Evolutionary conservation across 1,140 invertebrate species (phyloP).

Genomic region (Orius insidiosus): DNA sequence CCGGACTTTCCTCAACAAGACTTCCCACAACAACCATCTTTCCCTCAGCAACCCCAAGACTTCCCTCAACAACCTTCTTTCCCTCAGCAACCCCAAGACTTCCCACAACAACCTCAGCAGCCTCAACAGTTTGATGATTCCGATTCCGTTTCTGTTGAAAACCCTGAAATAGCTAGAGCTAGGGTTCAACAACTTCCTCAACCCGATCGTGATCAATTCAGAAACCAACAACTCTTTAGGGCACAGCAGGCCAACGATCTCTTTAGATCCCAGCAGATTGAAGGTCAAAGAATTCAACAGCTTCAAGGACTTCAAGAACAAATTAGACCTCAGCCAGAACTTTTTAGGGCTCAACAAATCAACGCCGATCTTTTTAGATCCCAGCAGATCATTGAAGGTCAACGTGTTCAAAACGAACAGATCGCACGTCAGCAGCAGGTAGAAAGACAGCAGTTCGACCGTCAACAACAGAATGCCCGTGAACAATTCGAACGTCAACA

Average conservation of each 20-base stretch:
- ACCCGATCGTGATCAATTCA: not conserved
- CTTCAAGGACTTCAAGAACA: not conserved
- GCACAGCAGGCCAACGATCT: too few relatives aligned
- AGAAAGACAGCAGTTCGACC: not conserved
- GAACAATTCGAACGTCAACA: too few relatives aligned
- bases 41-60: conserved; percentile 7
- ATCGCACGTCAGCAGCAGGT: not conserved
- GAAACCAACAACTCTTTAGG: too few relatives aligned
- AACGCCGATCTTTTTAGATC: too few relatives aligned
- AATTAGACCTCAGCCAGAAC: too few relatives aligned
- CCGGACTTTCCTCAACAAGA: conserved; percentile 10
- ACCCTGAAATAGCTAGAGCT: conserved; percentile 14
- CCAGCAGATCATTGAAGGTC: not conserved
- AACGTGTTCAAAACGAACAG: not conserved
- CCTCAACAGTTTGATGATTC: conserved; percentile 18
- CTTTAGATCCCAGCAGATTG: too few relatives aligned
- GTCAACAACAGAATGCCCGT: not conserved
- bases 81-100: conserved; percentile 1
- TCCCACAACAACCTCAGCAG: conserved; percentile 12
- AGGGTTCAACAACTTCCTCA: conserved; percentile 6
- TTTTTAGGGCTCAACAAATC: too few relatives aligned
- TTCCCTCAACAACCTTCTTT: conserved; percentile 11
- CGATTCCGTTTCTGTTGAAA: conserved; percentile 15
- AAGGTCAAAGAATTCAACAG: not conserved
- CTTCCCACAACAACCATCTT: conserved; percentile 10